These are phyloP conservation scores for Saimiri boliviensis DNA, from an alignment of 2,113 vertebrate genomes.

Conservation along the genomic window DNA sequence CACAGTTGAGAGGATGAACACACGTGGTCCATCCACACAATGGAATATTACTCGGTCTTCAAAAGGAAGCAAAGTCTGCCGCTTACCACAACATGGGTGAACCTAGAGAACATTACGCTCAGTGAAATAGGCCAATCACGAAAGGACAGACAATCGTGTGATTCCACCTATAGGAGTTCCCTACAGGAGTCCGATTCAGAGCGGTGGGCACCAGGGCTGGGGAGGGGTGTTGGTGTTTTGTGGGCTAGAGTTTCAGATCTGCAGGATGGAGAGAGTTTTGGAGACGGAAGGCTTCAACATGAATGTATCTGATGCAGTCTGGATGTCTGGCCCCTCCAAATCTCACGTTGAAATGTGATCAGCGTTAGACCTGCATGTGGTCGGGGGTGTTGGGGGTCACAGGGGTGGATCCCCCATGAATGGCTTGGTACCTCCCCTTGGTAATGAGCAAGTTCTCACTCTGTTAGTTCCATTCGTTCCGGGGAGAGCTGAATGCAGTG, in stretches of 20 bases:
- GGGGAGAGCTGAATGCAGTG: too few species aligned
- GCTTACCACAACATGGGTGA: fast-evolving
- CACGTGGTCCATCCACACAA: neutral
- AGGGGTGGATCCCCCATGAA: too few species aligned
- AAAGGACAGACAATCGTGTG: fast-evolving
- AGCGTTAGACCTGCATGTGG: too few species aligned
- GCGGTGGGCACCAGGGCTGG: fast-evolving
- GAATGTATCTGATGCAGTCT: fast-evolving
- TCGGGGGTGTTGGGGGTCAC: too few species aligned
- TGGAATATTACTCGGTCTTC: neutral
- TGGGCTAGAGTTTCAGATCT: neutral
- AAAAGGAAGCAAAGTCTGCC: neutral
- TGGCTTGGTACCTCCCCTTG: too few species aligned
- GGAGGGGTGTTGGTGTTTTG: neutral
- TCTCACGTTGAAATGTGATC: too few species aligned
- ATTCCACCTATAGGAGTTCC: fast-evolving
- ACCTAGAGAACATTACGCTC: fast-evolving
- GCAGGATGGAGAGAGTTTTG: neutral
- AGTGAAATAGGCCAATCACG: neutral
- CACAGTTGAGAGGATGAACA: neutral
- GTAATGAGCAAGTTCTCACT: too few species aligned
- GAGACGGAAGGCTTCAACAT: fast-evolving
- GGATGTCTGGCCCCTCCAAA: too few species aligned
- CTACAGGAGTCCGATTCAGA: neutral
- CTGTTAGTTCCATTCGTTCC: too few species aligned